phyloP scores from a whole-genome alignment of 2,113 vertebrate genomes.

The Cryptotis parvus region DNA sequence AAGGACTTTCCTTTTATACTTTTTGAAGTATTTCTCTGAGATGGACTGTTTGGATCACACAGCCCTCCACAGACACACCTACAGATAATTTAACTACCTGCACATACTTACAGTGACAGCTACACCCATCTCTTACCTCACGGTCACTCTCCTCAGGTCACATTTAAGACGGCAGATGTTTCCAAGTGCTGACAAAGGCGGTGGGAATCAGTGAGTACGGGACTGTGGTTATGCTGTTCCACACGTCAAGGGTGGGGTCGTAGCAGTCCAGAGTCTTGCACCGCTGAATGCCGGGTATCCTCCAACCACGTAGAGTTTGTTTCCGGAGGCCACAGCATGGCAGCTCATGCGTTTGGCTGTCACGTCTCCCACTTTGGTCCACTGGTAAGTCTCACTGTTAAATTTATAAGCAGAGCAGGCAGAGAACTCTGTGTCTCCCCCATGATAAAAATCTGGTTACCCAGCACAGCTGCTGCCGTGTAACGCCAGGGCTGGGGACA shows the following conservation, averaged over 20 bases:
- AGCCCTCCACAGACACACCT: neutral
- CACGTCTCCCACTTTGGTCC: constrained; percentile 92
- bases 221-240: constrained; percentile 92
- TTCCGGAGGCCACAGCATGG: constrained; percentile 91
- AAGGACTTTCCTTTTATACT: neutral
- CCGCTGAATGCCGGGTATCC: constrained; percentile 91
- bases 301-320: constrained; percentile 91
- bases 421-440: constrained; percentile 92
- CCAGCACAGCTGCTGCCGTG: constrained; percentile 91
- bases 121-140: constrained; percentile 83
- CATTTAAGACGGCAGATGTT: constrained; percentile 90
- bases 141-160: constrained; percentile 51
- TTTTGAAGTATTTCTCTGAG: neutral
- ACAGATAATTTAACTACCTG: neutral
- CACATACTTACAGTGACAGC: neutral
- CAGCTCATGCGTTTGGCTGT: constrained; percentile 92
- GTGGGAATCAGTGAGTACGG: constrained; percentile 91
- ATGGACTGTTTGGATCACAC: neutral
- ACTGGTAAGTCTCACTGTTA: constrained; percentile 92
- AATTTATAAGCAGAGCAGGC: constrained; percentile 92
- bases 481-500: constrained; percentile 93
- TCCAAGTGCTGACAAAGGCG: constrained; percentile 92
- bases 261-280: constrained; percentile 93
- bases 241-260: constrained; percentile 88
- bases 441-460: constrained; percentile 93